Evolutionary conservation across 2,888 invertebrate genomes (phyloP).

Genomic region (Rhaphigaster nebulosa): DNA sequence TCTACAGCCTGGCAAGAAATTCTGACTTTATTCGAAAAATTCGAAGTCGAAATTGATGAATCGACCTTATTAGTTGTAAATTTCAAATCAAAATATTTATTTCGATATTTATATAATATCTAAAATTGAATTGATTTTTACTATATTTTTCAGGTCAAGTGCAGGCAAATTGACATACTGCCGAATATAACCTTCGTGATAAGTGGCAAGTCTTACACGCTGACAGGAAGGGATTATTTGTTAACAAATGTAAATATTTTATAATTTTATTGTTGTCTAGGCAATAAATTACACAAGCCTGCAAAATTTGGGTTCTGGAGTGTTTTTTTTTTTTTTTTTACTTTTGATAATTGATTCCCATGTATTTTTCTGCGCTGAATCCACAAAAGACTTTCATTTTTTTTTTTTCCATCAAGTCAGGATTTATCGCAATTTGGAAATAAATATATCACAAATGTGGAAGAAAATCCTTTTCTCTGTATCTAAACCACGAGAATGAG

Average conservation of each 20-base stretch:
- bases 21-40: slow-evolving; percentile 72
- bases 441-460: no score
- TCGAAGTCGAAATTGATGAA: slow-evolving; percentile 86
- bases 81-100: no score
- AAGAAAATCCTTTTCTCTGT: no score
- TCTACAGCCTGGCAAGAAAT: slow-evolving; percentile 72
- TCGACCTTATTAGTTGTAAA: neutral
- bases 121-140: neutral
- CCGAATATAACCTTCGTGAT: neutral
- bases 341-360: no score
- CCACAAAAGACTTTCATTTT: no score
- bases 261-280: neutral
- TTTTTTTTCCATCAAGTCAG: no score
- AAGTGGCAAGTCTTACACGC: neutral
- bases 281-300: no score
- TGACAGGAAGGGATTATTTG: neutral
- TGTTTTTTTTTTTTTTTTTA: no score
- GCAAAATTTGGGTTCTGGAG: no score
- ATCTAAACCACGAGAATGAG: no score
- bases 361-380: no score
- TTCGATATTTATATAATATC: neutral
- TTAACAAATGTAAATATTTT: slow-evolving; percentile 12
- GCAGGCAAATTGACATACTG: neutral
- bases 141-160: slow-evolving; percentile 4
- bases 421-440: no score